Base-by-base conservation (phyloP, 2,113 vertebrate genomes). In the Xiphorhynchus elegans region DNA sequence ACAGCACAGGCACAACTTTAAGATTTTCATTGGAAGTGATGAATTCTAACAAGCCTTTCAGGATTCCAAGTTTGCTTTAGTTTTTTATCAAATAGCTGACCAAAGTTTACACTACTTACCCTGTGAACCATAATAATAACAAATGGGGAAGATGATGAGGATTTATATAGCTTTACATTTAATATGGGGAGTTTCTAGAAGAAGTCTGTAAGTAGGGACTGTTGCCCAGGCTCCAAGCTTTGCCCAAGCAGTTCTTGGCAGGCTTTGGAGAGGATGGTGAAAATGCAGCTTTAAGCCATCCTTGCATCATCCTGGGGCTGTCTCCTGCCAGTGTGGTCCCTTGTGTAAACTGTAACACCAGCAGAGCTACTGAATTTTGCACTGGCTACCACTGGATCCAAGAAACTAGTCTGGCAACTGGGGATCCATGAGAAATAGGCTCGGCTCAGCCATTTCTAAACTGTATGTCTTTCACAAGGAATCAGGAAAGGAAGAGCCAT, bases 181-280 rank as follows among this genome's bases (percentile, higher is more conserved):
- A 84, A 90, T 90, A 70, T 63, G 52, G 52, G 63, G 79, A 93
- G n/a, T 94, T 96, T 96, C 96, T 94, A 67, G 79, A 88, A 96
- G 76, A 80, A 91, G 68, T 46, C 49, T 62, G 52, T 67, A 84
- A 81, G 68, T 52, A 96, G 83, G 83, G 83, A 93, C 68, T 81
- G 68, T 64, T 97, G 92, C 93, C 90, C 88, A 87, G 79, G 78
- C 79, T 81, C 56, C 76, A 81, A 28, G 60, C 72, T 89, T 94
- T 93, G 92, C 82, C 92, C 73, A 92, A 89, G 73, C 59, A 56
- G 53, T 53, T 96, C 55, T 95, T 96, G 93, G 96, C 93, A 95
- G 35, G 49, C 60, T 73, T 95, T 50, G 77, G 63, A 80, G 52
- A 89, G 85, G 68, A 44, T 93, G 88, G 90, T 96, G 85, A 94